Evolutionary conservation across 2,797 vertebrate species (phyloP), one percentile per base, ranked within the genome.

Genomic region (Enteromius argenteus): DNA sequence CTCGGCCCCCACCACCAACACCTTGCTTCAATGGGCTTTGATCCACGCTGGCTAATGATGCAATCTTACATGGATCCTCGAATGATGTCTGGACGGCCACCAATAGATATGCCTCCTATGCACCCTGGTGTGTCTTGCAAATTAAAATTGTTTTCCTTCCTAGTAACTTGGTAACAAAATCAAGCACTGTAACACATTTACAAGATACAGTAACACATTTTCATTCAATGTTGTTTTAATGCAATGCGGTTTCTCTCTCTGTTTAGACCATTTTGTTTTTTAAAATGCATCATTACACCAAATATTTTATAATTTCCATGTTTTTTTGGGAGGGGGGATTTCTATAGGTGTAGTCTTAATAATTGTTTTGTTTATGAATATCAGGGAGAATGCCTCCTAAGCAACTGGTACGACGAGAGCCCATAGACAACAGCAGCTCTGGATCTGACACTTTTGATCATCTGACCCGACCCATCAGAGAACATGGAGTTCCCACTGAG

Each of bases 1-100:
- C 95, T 99, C 81, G 97, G 97, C 3, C 97, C 98, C 19, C 98
- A 96, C 86, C 96, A 96, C 23, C 96, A 95, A 27, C 98, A 99
- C 85, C 90, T 99, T 89, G 97, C 98, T 80, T 97, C 98, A 1
- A 98, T 99, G 97, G 97, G 97, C 6, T 99, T 99, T 88, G 98
- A 99, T 89, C 98, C 98, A 0, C 96, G 98, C 83, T 99, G 98
- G 98, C 95, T 99, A 35, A 98, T 99, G 98, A 99, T 99, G 97
- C 98, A 99, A 79, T 96, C 98, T 13, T 99, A 99, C 88, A 98
- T 99, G 96, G 98, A 99, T 89, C 98, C 98, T 3, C 96, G 98
- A 11, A 97, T 99, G 95, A 99, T 99, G 90, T 97, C 98, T 0
- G 97, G 97, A 35, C 96, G 98, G 14, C 96, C 97, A 72, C 96